Evolutionary conservation across 2,113 vertebrate genomes (phyloP), one percentile per base, ranked within the genome.

Genomic region (Corynorhinus townsendii): DNA sequence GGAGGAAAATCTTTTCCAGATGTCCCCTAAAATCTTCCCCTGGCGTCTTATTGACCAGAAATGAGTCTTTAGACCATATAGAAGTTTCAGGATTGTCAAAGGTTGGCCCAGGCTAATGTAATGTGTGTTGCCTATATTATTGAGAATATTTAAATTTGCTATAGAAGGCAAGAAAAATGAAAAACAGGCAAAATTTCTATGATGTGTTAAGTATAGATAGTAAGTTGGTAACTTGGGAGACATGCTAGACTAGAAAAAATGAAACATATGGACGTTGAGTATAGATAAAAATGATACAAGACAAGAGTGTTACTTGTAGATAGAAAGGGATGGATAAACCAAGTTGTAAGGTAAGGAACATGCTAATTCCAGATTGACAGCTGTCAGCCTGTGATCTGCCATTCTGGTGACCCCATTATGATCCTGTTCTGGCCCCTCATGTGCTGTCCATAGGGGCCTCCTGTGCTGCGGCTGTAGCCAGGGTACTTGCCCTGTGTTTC

Each of bases 131-230:
- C 24, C 79, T 64, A 11, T 24, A 28, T 40, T 22, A 54, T 7
- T 22, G 75, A 71, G 82, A 66, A 54, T 40, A 59, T 84, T 83
- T 64, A 52, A 89, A 56, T 91, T 69, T 87, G 26, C 92, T 64
- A 4, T n/a, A 68, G 86, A 86, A 86, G 54, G 43, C 82, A 95
- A 96, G 68, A 69, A 83, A 95, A 40, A 62, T 10, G 75, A 11
- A 83, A 59, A 43, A 5, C 10, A 40, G 64, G 19, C 73, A 89
- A 82, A 82, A 89, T 86, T 85, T 33, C 43, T 56, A 30, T 91
- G 47, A 62, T 30, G 8, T 40, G 75, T 84, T 86, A 82, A 35
- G 49, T 75, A 59, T 38, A 91, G 80, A 79, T 3, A 79, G 73
- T 66, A 81, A 81, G 54, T 17, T 82, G 54, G 26, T 84, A 91